phyloP scores from a whole-genome alignment of 2,797 vertebrate genomes.

The Novumbra hubbsi region DNA sequence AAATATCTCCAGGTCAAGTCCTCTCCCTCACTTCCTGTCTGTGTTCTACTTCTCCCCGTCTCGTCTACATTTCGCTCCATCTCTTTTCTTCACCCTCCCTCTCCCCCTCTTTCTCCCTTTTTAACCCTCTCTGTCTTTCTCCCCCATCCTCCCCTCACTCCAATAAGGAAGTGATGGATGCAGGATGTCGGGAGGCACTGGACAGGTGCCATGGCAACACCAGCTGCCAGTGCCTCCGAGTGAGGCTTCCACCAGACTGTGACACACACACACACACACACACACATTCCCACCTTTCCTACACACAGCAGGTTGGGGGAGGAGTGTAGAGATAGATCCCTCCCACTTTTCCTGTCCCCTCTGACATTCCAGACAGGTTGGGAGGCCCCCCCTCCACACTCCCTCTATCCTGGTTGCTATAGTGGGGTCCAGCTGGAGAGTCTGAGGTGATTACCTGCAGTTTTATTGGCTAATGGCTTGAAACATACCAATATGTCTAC shows the following conservation, averaged over 20 bases:
- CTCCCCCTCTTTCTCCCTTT: slow-evolving; percentile 28
- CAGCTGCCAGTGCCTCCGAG: slow-evolving; percentile 73
- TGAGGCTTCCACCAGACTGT: slow-evolving; percentile 65
- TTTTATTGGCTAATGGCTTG: slow-evolving; percentile 85
- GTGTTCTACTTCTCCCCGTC: slow-evolving; percentile 9
- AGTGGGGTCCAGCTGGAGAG: slow-evolving; percentile 74
- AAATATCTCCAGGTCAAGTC: too few relatives aligned
- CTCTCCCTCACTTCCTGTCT: slow-evolving; percentile 1
- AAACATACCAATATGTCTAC: slow-evolving; percentile 84
- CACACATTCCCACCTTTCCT: slow-evolving; percentile 46
- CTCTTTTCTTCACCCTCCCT: slow-evolving; percentile 19
- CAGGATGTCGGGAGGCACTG: slow-evolving; percentile 81
- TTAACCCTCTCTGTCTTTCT: slow-evolving; percentile 37
- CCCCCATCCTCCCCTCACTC: slow-evolving; percentile 63
- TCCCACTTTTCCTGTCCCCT: slow-evolving; percentile 10
- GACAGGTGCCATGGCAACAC: slow-evolving; percentile 77
- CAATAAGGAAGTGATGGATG: slow-evolving; percentile 86
- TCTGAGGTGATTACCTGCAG: slow-evolving; percentile 78
- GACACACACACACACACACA: slow-evolving; percentile 34
- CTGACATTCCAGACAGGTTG: slow-evolving; percentile 36
- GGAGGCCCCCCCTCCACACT: slow-evolving; percentile 29
- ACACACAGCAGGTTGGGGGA: slow-evolving; percentile 14
- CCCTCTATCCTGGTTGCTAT: slow-evolving; percentile 41
- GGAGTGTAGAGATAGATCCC: slow-evolving; percentile 53
- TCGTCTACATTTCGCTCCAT: slow-evolving; percentile 5